Evolutionary conservation across 1,140 invertebrate species (phyloP), one percentile per base, ranked within the genome.

Genomic region (Trachelipus rathkii): DNA sequence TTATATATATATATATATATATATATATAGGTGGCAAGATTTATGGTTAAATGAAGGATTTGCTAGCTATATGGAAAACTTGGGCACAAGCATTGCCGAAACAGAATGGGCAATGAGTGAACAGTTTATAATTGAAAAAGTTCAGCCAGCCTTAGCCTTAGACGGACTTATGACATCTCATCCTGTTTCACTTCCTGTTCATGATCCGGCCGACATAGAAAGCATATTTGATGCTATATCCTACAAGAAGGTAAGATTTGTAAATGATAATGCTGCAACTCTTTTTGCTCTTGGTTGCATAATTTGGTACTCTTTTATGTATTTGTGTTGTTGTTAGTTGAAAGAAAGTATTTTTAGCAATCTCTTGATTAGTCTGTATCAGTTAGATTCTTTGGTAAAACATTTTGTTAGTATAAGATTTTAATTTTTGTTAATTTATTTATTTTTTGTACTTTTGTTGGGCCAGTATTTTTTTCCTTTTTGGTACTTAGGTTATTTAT

Each of bases 1-100:
- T 3, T 33, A 33, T 33, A 33, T 33, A 33, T 33, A 33, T 33
- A 33, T 33, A 33, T 33, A 43, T 21, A 15, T 33, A 33, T 74
- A 44, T 44, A 19, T 75, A 46, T n/a, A 83, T 44, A 88, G 87
- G 87, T 89, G 87, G 87, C 84, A 87, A 82, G 91, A 94, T 83
- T 83, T 95, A n/a, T 95, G 93, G 93, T 84, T 95, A 15, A 95
- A 94, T 83, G 94, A 95, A 86, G 93, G 93, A 1, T 93, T 95
- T 81, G 92, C 93, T 0, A 92, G 89, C 79, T 94, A 90, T 83
- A 88, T 94, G 81, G 91, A 94, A 84, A 92, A 79, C 82, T 87
- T 90, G 71, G 90, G 90, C 2, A 89, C 91, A 0, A 87, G 90
- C 82, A 84, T 86, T 70, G 85, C 89, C 0, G 84, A 85, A 82